A percentile compares a stretch with the other conserved stretches of the same genome.
phyloP scores from a whole-genome alignment of 2,888 invertebrate genomes.

The Poecilus cupreus region DNA sequence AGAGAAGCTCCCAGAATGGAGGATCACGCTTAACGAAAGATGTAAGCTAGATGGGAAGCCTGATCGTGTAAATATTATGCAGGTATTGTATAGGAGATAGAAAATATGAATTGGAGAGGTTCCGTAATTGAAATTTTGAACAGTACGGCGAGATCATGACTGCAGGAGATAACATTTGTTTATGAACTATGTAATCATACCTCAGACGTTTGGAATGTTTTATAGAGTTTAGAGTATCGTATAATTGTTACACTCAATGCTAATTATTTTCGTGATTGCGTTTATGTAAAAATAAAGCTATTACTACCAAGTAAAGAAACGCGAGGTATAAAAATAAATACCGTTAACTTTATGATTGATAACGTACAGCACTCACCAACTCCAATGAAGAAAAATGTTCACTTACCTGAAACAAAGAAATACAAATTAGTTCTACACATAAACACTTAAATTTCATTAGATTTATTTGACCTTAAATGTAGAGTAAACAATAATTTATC shows the following conservation, averaged over 20 bases:
- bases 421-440: constrained; percentile 17
- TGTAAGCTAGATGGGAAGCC: constrained; percentile 1
- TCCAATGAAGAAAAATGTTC: background rate
- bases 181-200: background rate
- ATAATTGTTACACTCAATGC: background rate
- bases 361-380: constrained; percentile 27
- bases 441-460: too few relatives aligned
- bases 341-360: constrained; percentile 9
- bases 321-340: constrained; percentile 14
- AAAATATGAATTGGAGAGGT: constrained; percentile 27
- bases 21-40: background rate
- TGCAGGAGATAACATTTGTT: background rate
- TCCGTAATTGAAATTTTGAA: constrained; percentile 5
- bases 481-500: background rate
- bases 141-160: background rate
- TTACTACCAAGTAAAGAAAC: constrained; percentile 20
- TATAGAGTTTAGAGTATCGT: background rate
- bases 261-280: constrained; percentile 23
- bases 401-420: constrained; percentile 39
- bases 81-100: constrained; percentile 6
- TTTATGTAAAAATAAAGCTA: constrained; percentile 12
- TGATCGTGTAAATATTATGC: constrained; percentile 26
- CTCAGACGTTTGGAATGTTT: background rate
- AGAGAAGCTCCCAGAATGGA: constrained; percentile 2
- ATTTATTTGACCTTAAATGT: too few relatives aligned